Evolutionary conservation across 1,140 invertebrate genomes (phyloP), one percentile per base, ranked within the genome.

Genomic region (Hyphantria cunea): DNA sequence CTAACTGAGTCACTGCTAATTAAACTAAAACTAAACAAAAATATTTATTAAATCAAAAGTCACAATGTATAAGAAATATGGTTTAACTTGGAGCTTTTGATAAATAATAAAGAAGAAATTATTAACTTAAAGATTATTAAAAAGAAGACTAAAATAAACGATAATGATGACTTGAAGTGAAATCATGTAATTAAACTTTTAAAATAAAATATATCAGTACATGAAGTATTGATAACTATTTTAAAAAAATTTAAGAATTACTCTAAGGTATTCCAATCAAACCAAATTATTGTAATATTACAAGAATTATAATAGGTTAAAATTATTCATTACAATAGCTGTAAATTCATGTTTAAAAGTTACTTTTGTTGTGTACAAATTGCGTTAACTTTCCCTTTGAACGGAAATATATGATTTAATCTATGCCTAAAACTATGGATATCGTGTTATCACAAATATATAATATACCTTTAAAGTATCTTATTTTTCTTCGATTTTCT

Each of bases 11-110:
- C 41, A 56, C 48, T 41, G 47, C 48, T 50, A 60, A 60, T 47
- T 50, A 60, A 37, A 39, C 50, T 60, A 58, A 58, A 58, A 58
- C 45, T 58, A 58, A 58, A 58, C 50, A 50, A 60, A 60, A 50
- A 60, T 50, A 60, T 60, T 47, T 51, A 60, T 60, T 60, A 60
- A 50, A 60, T 42, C 32, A 51, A 60, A 60, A 59, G 48, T 51
- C 10, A 41, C 47, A 58, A 48, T 33, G 45, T 58, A 58, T 15
- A 51, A 41, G 45, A 59, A 59, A 15, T 42, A 41, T 42, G 37
- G 33, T 60, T 33, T 53, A 54, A 66, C 58, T 56, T 67, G 59
- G 53, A 50, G 42, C 32, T 54, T 52, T 61, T 42, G 42, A 60
- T 25, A 42, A 61, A 52, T 12, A 11, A 37, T 48, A 58, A 49